These are phyloP conservation scores for Watsonalla cultraria DNA, from an alignment of 2,888 invertebrate species.

Conservation along the genomic window DNA sequence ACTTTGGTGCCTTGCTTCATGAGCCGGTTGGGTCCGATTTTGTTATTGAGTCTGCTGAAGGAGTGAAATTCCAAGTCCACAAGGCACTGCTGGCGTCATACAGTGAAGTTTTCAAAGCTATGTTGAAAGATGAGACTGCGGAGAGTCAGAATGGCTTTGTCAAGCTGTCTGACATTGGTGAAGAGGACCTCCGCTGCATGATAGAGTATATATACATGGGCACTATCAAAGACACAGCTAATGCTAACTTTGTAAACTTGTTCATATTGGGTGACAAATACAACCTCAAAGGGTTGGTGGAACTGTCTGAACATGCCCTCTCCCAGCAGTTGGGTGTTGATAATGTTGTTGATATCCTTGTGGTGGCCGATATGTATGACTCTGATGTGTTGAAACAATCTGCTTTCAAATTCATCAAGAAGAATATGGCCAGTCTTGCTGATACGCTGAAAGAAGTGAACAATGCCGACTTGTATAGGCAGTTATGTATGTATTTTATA, in stretches of 20 bases:
- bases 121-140: slow-evolving; percentile 65
- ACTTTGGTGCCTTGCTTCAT: slow-evolving; percentile 45
- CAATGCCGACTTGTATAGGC: slow-evolving; percentile 46
- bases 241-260: slow-evolving; percentile 45
- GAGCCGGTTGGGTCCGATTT: slow-evolving; percentile 63
- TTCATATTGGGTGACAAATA: slow-evolving; percentile 61
- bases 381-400: slow-evolving; percentile 45
- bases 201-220: slow-evolving; percentile 65
- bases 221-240: slow-evolving; percentile 46
- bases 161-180: slow-evolving; percentile 51
- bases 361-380: slow-evolving; percentile 58
- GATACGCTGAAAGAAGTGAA: slow-evolving; percentile 50
- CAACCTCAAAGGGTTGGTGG: slow-evolving; percentile 50
- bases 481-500: slow-evolving; percentile 50
- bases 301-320: slow-evolving; percentile 48
- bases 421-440: slow-evolving; percentile 40
- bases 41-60: slow-evolving; percentile 59
- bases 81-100: slow-evolving; percentile 49
- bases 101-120: slow-evolving; percentile 69
- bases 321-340: slow-evolving; percentile 43
- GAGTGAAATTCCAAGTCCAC: slow-evolving; percentile 55
- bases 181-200: slow-evolving; percentile 52
- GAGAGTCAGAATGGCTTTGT: slow-evolving; percentile 60
- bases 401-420: slow-evolving; percentile 57
- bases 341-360: slow-evolving; percentile 55